Evolutionary conservation across 2,113 vertebrate species (phyloP).

Genomic region (Corythaixoides concolor): DNA sequence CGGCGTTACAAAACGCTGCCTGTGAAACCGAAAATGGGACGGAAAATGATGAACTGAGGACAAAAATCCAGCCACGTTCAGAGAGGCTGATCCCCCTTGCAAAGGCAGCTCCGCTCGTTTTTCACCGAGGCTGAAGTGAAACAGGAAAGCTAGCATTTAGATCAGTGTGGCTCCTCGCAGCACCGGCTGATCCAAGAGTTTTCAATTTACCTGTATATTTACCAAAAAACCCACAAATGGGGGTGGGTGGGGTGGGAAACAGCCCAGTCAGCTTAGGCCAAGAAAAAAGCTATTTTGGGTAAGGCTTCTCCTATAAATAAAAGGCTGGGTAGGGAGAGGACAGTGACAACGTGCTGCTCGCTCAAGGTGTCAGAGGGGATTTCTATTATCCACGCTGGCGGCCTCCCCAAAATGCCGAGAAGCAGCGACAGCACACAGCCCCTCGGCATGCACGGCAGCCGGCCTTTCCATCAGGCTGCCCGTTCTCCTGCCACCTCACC

Average conservation of each 20-base stretch:
- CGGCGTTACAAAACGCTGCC: background rate
- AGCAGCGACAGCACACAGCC: background rate
- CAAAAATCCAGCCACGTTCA: background rate
- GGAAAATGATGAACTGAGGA: background rate
- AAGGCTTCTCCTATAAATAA: slow-evolving; percentile 44
- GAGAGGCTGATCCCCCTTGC: background rate
- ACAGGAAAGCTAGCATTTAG: slow-evolving; percentile 23
- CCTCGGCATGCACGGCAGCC: background rate
- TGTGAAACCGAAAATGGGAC: background rate
- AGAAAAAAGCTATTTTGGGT: slow-evolving; percentile 8
- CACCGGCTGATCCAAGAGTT: background rate
- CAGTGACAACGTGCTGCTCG: background rate
- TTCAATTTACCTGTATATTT: background rate
- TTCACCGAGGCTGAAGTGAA: background rate
- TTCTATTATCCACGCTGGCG: background rate
- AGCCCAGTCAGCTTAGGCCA: background rate
- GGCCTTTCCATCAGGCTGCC: background rate
- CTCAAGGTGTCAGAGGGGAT: slow-evolving; percentile 11
- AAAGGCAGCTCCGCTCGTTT: background rate
- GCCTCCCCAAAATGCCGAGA: background rate
- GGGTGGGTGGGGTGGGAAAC: background rate
- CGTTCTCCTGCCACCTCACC: background rate
- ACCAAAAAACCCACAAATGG: background rate
- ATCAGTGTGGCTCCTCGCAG: background rate
- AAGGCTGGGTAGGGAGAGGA: background rate